These are phyloP conservation scores for Epinephelus awoara DNA, from an alignment of 2,797 vertebrate species.

Conservation along the genomic window DNA sequence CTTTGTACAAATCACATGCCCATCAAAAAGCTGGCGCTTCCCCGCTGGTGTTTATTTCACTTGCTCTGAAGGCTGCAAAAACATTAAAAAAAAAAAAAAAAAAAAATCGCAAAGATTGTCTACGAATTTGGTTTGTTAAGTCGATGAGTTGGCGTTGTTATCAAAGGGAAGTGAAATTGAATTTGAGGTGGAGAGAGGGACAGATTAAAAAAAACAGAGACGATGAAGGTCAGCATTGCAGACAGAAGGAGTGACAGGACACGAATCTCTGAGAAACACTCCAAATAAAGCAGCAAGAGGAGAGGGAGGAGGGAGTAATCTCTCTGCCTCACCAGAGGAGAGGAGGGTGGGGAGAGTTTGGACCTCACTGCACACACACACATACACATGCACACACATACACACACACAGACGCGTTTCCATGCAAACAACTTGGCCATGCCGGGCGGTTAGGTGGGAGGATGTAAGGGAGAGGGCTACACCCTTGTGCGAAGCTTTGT, in stretches of 20 bases:
- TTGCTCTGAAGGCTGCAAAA: constrained; percentile 21
- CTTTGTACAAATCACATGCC: constrained; percentile 77
- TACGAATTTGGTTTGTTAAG: not conserved
- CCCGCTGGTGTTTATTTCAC: constrained; percentile 51
- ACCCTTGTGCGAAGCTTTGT: constrained; percentile 86
- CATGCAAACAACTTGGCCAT: constrained; percentile 81
- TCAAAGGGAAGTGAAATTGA: constrained; percentile 9
- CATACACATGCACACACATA: constrained; percentile 34
- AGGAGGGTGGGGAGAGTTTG: constrained; percentile 76
- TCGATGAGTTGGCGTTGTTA: not conserved
- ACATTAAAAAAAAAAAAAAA: not conserved
- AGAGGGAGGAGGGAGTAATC: constrained; percentile 77
- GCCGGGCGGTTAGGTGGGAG: constrained; percentile 86
- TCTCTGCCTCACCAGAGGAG: constrained; percentile 58
- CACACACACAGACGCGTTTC: constrained; percentile 65
- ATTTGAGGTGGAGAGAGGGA: not conserved
- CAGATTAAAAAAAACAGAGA: constrained; percentile 42
- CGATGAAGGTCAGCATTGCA: constrained; percentile 63
- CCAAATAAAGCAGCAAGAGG: constrained; percentile 74
- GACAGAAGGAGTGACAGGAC: constrained; percentile 69
- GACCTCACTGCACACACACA: constrained; percentile 61
- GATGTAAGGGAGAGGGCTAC: constrained; percentile 87
- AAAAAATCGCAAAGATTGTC: not conserved
- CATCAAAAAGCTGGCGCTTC: constrained; percentile 58
- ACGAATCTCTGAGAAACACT: constrained; percentile 71